Base-by-base conservation (phyloP, 2,113 vertebrate genomes). In the Nicator chloris region DNA sequence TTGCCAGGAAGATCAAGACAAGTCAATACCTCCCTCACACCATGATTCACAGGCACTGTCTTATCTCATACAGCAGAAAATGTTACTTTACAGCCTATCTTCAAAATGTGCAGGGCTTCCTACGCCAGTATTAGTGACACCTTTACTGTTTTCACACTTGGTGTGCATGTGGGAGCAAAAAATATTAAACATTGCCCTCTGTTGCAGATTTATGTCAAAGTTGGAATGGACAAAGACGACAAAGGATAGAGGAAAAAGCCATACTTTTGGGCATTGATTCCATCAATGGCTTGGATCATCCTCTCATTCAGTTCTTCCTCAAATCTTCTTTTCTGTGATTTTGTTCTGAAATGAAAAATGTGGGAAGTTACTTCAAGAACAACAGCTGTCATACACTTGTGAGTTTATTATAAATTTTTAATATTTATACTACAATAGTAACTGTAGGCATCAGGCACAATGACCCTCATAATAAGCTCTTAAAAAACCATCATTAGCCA, bases 201-300 rank as follows among this genome's bases (percentile, higher is more conserved):
- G 16, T 16, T 59, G 22, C 31, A 80, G n/a, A 33, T 54, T 81
- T 79, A 64, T 30, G 24, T 39, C 31, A 70, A 95, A 66, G 47
- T 7, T 83, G 53, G 35, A 24, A 80, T 35, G 15, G 26, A 50
- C 54, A 35, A 54, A 81, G 35, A 64, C 8, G 81, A 69, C 12
- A 65, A 40, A 63, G 17, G 31, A 84, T 17, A 35, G 31, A 73
- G 18, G 33, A 84, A 28, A n/a, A 35, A 88, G 82, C 95, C 98
- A 94, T 98, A 99, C 99, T 99, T 99, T 93, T 99, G 99, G 64
- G 99, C 99, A 91, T 99, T 99, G 96, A 99, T 99, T 73, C 99
- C 99, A 90, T 99, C 99, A 93, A 99, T 99, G 18, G 99, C 99
- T 95, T 98, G 98, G 94, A 99, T 99, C 99, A 99, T 99, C 78